Evolutionary conservation across 53 echinoderm and acorn worm species (phyloP).

Genomic region (Holothuria leucospilota): DNA sequence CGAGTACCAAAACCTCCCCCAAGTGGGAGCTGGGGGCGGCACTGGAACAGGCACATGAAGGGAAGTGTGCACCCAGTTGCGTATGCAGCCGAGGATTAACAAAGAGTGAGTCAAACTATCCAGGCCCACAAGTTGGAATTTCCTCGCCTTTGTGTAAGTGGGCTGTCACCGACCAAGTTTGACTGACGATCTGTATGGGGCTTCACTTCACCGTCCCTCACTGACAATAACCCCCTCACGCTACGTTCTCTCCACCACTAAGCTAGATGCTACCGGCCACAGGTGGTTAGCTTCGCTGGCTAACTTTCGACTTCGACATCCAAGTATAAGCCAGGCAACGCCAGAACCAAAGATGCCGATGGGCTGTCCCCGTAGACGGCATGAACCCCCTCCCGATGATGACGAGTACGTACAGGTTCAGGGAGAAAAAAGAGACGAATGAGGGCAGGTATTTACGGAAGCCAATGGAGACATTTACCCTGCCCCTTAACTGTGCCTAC

Average conservation of each 20-base stretch:
- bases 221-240: slow-evolving; percentile 68
- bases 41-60: background rate
- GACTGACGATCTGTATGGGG: slow-evolving; percentile 32
- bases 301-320: slow-evolving; percentile 53
- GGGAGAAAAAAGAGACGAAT: too few species aligned
- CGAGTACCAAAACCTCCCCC: too few species aligned
- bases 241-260: slow-evolving; percentile 53
- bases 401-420: too few species aligned
- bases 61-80: slow-evolving; percentile 11
- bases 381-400: background rate
- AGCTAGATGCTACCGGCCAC: slow-evolving; percentile 61
- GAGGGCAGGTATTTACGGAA: background rate
- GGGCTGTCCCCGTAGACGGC: slow-evolving; percentile 63
- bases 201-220: slow-evolving; percentile 25
- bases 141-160: slow-evolving; percentile 59
- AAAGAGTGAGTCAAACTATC: too few species aligned
- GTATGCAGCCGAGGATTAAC: slow-evolving; percentile 26
- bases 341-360: slow-evolving; percentile 60
- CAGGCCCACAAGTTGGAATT: slow-evolving; percentile 57
- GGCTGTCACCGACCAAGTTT: slow-evolving; percentile 66
- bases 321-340: slow-evolving; percentile 63
- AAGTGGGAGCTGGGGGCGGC: slow-evolving; percentile 32
- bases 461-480: too few species aligned
- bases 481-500: too few species aligned
- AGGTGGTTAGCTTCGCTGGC: slow-evolving; percentile 61